Conservation (phyloP, 2,888 invertebrate species). For the Leucania comma region DNA sequence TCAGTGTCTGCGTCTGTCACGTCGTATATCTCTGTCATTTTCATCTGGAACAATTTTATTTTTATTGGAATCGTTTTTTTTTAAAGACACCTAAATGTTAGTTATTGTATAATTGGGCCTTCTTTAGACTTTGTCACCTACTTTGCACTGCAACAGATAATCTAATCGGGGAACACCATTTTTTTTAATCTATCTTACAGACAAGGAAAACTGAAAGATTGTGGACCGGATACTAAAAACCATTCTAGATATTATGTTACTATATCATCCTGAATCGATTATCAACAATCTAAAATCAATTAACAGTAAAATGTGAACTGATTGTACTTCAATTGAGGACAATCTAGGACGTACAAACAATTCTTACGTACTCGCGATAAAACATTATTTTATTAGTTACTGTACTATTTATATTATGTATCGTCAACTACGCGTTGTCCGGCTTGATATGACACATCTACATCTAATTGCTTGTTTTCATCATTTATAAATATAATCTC, state of each 20-base stretch:
- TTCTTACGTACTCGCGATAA: slow-evolving; percentile 36
- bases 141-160: too few relatives aligned
- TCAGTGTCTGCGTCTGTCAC: slow-evolving; percentile 94
- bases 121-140: too few relatives aligned
- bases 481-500: slow-evolving; percentile 15
- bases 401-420: slow-evolving; percentile 11
- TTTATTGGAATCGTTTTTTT: too few relatives aligned
- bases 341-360: slow-evolving; percentile 34
- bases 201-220: neutral
- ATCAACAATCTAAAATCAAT: slow-evolving; percentile 11
- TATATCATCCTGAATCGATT: neutral
- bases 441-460: slow-evolving; percentile 28
- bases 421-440: slow-evolving; percentile 1
- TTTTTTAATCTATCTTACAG: neutral
- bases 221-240: neutral
- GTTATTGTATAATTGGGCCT: too few relatives aligned
- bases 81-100: too few relatives aligned
- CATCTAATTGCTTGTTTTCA: slow-evolving; percentile 19
- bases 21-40: slow-evolving; percentile 97
- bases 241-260: too few relatives aligned
- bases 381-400: slow-evolving; percentile 34
- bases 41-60: slow-evolving; percentile 88
- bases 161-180: too few relatives aligned
- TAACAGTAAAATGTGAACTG: slow-evolving; percentile 31
- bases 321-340: slow-evolving; percentile 32